Evolutionary conservation across 2,888 invertebrate genomes (phyloP), one percentile per base, ranked within the genome.

Genomic region (Mellilla xanthometata): DNA sequence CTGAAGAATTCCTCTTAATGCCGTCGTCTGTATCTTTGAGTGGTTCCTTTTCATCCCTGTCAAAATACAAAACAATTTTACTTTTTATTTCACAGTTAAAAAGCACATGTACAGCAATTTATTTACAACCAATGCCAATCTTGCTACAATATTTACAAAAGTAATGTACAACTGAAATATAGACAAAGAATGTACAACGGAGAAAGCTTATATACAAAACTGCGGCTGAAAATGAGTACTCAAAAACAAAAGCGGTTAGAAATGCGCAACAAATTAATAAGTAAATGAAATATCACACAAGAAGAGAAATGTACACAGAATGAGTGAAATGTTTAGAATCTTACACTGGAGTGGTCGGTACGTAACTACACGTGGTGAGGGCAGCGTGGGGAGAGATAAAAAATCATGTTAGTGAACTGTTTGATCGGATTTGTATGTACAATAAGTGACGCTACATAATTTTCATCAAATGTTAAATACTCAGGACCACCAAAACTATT

Each of bases 31-130:
- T 91, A 51, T 93, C 93, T 66, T 92, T 95, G 49, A 96, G 82
- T 0, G 96, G 95, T 72, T 96, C 95, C 78, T 95, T 95, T 85
- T 96, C 96, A 61, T 95, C 95, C 86, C 95, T 86, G 79, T 50
- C 41, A 43, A 40, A 26, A 43, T 30, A 22, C n/a, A 33, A 43
- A 12, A 30, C 2, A 22, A 19, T 5, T 27, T 47, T 30, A 49
- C 28, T 38, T 4, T 23, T n/a, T n/a, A 12, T 3, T 9, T 7
- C 9, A 32, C 11, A 32, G 12, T 12, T 10, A 10, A 12, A 3
- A 39, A 58, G 46, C 31, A 23, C 41, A 54, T 56, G 13, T 52
- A 65, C 57, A 52, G 58, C 60, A 42, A 43, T 29, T 22, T 48
- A 38, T 48, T 6, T 36, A 46, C 19, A 34, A 28, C 2, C 3